Conservation (phyloP, 2,797 vertebrate genomes). For the Microctenopoma lineatum region DNA sequence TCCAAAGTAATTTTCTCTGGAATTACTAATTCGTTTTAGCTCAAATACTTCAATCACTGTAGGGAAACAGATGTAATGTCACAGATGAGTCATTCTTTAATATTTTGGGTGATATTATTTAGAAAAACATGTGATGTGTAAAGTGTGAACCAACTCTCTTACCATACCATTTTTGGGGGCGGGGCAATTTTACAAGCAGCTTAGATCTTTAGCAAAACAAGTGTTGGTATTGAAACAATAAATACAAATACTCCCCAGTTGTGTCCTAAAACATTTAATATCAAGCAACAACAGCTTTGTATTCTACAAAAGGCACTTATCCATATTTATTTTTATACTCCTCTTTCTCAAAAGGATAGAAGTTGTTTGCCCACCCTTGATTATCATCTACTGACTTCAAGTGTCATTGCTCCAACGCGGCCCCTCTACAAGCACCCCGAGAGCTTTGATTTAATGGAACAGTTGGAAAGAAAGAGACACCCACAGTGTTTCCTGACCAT, state of each 20-base stretch:
- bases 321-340: constrained; percentile 30
- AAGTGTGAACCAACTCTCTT: too few relatives aligned
- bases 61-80: too few relatives aligned
- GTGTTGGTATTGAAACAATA: not conserved
- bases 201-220: not conserved
- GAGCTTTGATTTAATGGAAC: not conserved
- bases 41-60: too few relatives aligned
- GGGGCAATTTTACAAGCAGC: not conserved
- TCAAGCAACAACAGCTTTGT: not conserved
- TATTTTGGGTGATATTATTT: too few relatives aligned
- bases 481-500: constrained; percentile 47
- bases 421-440: constrained; percentile 2
- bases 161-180: too few relatives aligned
- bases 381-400: constrained; percentile 16
- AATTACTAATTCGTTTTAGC: too few relatives aligned
- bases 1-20: too few relatives aligned
- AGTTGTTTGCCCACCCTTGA: constrained; percentile 15
- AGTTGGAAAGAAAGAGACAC: constrained; percentile 6
- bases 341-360: not conserved
- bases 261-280: not conserved
- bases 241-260: not conserved
- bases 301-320: constrained; percentile 9
- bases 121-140: too few relatives aligned
- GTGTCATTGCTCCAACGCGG: constrained; percentile 23
- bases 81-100: too few relatives aligned